Base-by-base conservation (phyloP, 2,113 vertebrate species). In the Rallus limicola region DNA sequence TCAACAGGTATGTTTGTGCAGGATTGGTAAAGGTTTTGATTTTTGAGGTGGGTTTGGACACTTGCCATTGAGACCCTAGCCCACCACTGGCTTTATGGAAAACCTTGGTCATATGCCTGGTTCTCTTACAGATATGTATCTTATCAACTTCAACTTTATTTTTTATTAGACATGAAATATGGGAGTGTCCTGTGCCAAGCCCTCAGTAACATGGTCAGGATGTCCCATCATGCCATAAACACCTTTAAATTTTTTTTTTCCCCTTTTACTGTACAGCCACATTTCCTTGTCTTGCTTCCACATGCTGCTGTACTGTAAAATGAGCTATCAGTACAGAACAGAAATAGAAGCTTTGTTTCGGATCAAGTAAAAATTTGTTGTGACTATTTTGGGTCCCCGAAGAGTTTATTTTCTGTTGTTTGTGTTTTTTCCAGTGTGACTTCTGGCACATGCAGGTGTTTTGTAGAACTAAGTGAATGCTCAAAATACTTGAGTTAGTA, bases 121-220 rank as follows among this genome's bases (percentile, higher is more conserved):
- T 70, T 88, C 40, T 94, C 16, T 70, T 62, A 79, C 56, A 74
- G 59, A 70, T 64, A 10, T 46, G n/a, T 71, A 42, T 92, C 50
- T 90, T 90, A 81, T 16, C 82, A 83, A 67, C 83, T 93, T 92
- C 28, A 70, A 90, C 82, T 40, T 76, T 46, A 46, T 46, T 17
- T 46, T 46, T 46, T 46, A 50, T 92, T 75, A 87, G 81, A 62
- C n/a, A 10, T 76, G 77, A 93, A 86, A 86, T 59, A 33, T 1
- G 18, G 83, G 77, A 89, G 92, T 89, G 91, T 84, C 81, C 86
- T 17, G 6, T 84, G 83, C 86, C 88, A 79, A 81, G 42, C 76
- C 56, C 17, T 92, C 59, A 81, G 34, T 59, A 52, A 55, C 52
- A 88, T 83, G 46, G 52, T 87, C 69, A 86, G 76, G 52, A 71